phyloP scores from a whole-genome alignment of 2,113 vertebrate genomes.

The Rhinolophus sinicus region DNA sequence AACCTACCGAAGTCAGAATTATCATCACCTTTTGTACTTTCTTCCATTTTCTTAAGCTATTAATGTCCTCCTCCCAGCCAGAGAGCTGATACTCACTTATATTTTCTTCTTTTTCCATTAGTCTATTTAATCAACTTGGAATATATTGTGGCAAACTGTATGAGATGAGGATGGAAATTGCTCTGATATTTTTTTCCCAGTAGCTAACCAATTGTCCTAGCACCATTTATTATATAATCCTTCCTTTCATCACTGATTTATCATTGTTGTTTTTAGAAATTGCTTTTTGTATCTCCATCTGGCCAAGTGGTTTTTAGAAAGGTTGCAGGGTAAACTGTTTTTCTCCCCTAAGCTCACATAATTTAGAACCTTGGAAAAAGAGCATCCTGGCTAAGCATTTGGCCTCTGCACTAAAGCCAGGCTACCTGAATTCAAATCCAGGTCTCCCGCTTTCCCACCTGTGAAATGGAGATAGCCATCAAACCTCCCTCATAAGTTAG shows the following conservation, averaged over 20 bases:
- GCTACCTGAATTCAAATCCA: background rate
- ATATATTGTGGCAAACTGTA: slow-evolving; percentile 12
- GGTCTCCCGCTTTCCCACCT: background rate
- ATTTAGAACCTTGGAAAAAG: slow-evolving; percentile 40
- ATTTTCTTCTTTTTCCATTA: slow-evolving; percentile 56
- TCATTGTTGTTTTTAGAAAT: slow-evolving; percentile 79
- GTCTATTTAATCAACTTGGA: slow-evolving; percentile 66
- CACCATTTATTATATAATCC: slow-evolving; percentile 67
- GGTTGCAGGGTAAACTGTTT: slow-evolving; percentile 71
- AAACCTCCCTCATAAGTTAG: background rate
- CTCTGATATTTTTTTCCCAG: slow-evolving; percentile 59
- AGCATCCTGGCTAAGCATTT: background rate
- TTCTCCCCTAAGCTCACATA: slow-evolving; percentile 60
- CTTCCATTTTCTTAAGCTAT: background rate
- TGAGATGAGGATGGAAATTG: slow-evolving; percentile 23
- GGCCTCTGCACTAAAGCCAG: background rate
- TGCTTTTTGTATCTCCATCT: slow-evolving; percentile 74
- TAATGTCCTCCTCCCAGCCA: background rate
- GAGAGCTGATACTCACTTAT: background rate
- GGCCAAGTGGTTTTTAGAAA: slow-evolving; percentile 73
- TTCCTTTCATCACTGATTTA: slow-evolving; percentile 73
- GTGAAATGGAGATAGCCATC: background rate
- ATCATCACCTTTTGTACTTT: background rate
- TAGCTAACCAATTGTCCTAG: slow-evolving; percentile 67
- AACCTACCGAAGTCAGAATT: background rate